Base-by-base conservation (phyloP, 2,113 vertebrate species). In the Takifugu flavidus region DNA sequence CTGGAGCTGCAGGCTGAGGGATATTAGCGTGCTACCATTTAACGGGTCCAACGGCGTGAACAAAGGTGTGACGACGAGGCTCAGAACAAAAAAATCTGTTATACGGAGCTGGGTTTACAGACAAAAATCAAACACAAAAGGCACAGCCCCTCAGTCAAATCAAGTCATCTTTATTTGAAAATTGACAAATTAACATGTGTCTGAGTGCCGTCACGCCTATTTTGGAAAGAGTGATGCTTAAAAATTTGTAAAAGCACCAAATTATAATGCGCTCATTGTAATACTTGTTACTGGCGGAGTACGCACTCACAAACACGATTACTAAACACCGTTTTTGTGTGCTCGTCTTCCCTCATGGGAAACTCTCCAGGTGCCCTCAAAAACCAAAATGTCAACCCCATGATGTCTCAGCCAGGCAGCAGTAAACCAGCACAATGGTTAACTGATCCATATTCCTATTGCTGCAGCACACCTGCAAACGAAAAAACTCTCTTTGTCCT, bases 341-440 rank as follows among this genome's bases (percentile, higher is more conserved):
- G 29, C 54, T 71, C 14, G 57, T 49, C 11, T 59, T 80, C 50
- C 54, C 55, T 74, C 79, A 86, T 81, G 77, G 85, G 78, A 89
- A 88, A 89, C 77, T 80, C 78, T 88, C 82, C 91, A 91, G 91
- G 91, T 92, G 91, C 84, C 82, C 82, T 80, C 74, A 52, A 25
- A 67, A 78, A 82, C 82, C 62, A 77, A 80, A 84, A 79, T 76
- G 75, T 70, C 72, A 74, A 72, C 78, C 78, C 72, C 74, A 74
- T 75, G 69, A 73, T 82, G 74, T 74, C 57, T 74, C 82, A 82
- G 61, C 60, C 74, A 83, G 53, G 80, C 79, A 82, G 84, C 78
- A 83, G 79, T 88, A 87, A 91, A 90, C 87, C 89, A 89, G 80
- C 53, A 82, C 77, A 81, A 83, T 89, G 86, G 88, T 88, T 88